Conservation (phyloP, 2,113 vertebrate genomes). For the Dromaius novaehollandiae region DNA sequence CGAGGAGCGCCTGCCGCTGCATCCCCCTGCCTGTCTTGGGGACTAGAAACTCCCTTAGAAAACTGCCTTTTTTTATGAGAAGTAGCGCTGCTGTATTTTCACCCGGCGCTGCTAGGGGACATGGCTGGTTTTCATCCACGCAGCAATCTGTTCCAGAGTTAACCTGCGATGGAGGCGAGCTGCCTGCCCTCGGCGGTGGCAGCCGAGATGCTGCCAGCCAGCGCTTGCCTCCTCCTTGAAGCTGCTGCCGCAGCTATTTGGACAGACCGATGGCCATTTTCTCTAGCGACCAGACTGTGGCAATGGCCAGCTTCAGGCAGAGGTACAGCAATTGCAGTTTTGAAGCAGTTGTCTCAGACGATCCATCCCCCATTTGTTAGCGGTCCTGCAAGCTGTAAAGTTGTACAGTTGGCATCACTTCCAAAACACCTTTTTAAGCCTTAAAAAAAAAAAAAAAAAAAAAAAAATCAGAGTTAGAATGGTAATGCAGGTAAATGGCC, state of each 20-base stretch:
- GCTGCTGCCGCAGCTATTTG: not conserved
- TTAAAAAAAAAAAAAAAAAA: not conserved
- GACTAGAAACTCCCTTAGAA: not conserved
- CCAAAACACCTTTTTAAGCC: not conserved
- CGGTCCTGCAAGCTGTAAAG: not conserved
- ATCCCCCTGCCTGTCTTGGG: not conserved
- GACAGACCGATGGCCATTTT: not conserved
- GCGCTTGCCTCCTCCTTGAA: not conserved
- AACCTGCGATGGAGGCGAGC: not conserved
- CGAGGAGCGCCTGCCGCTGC: fast-evolving
- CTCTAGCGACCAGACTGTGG: not conserved
- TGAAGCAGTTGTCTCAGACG: not conserved
- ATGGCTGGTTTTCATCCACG: not conserved
- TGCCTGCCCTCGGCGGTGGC: not conserved
- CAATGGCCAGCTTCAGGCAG: not conserved
- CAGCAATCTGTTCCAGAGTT: not conserved
- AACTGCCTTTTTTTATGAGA: not conserved
- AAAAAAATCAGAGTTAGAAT: fast-evolving
- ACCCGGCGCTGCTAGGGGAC: not conserved
- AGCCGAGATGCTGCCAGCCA: not conserved
- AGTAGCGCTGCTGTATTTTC: not conserved
- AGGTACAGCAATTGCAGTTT: not conserved
- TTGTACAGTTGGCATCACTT: fast-evolving
- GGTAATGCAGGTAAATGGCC: not conserved
- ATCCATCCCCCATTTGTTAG: not conserved